phyloP scores from a whole-genome alignment of 1,140 invertebrate species.

The Glossosoma conforme region DNA sequence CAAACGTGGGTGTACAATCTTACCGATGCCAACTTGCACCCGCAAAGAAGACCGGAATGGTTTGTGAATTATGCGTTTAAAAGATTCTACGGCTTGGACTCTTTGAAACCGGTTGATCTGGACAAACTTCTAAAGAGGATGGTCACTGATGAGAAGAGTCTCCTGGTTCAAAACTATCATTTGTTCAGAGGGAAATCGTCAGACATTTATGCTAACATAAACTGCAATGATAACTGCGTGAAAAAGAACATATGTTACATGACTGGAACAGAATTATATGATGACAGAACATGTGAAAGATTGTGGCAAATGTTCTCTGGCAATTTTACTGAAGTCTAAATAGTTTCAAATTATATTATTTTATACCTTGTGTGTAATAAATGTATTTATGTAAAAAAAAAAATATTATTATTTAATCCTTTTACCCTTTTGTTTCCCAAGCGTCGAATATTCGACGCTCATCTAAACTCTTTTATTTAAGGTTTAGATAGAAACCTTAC shows the following conservation, averaged over 20 bases:
- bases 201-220: slow-evolving; percentile 44
- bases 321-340: too few species aligned
- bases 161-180: slow-evolving; percentile 43
- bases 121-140: slow-evolving; percentile 49
- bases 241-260: slow-evolving; percentile 54
- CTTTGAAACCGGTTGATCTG: slow-evolving; percentile 46
- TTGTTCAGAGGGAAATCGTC: slow-evolving; percentile 55
- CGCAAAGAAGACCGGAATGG: slow-evolving; percentile 55
- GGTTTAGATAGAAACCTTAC: too few species aligned
- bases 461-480: too few species aligned
- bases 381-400: too few species aligned
- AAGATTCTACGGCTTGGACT: slow-evolving; percentile 54
- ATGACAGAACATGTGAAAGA: slow-evolving; percentile 52
- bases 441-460: too few species aligned
- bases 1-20: slow-evolving; percentile 74
- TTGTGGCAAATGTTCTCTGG: too few species aligned
- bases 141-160: slow-evolving; percentile 38
- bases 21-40: slow-evolving; percentile 65
- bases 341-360: too few species aligned
- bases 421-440: too few species aligned
- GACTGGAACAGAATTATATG: slow-evolving; percentile 51
- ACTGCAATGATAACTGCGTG: slow-evolving; percentile 55
- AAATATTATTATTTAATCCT: too few species aligned
- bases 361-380: too few species aligned
- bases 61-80: slow-evolving; percentile 64